Conservation (phyloP, 2,113 vertebrate genomes). For the Pelmatolapia mariae region DNA sequence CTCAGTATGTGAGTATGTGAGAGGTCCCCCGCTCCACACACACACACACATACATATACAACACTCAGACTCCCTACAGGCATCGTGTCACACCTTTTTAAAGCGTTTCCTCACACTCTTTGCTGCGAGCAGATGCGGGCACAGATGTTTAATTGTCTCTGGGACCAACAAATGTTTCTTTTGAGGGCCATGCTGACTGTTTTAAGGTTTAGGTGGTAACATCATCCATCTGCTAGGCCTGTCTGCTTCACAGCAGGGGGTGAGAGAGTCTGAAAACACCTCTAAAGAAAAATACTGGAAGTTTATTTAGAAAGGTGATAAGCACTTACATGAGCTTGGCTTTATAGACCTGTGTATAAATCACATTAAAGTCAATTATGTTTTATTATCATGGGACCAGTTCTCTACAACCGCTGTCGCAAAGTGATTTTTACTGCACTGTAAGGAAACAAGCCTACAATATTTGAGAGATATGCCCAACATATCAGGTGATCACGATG, state of each 20-base stretch:
- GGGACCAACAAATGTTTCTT: slow-evolving; percentile 17
- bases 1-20: neutral
- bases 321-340: neutral
- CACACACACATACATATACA: neutral
- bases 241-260: neutral
- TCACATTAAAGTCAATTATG: neutral
- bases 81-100: slow-evolving; percentile 33
- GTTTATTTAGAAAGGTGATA: neutral
- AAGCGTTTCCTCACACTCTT: neutral
- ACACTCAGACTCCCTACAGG: neutral
- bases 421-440: neutral
- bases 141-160: neutral
- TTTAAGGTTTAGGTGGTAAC: neutral
- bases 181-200: neutral
- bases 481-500: neutral
- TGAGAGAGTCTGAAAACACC: neutral
- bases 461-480: neutral
- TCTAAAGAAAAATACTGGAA: neutral
- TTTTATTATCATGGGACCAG: neutral
- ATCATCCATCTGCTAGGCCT: neutral
- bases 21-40: neutral
- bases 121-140: neutral
- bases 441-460: neutral
- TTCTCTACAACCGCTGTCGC: too few species aligned
- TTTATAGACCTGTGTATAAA: neutral